phyloP scores from a whole-genome alignment of 2,797 vertebrate species.

The Catostomus latipinnis region DNA sequence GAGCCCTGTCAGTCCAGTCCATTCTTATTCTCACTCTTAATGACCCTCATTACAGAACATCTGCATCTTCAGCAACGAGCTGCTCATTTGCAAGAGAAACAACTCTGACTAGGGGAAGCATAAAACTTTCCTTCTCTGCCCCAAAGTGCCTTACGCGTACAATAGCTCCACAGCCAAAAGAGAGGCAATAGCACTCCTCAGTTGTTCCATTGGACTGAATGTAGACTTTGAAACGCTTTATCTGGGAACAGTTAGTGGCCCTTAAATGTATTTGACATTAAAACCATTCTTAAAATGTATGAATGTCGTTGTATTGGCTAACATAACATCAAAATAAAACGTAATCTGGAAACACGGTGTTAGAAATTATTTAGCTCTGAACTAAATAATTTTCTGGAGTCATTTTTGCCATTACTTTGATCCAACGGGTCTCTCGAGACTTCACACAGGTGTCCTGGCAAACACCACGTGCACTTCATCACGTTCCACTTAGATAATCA shows the following conservation, averaged over 20 bases:
- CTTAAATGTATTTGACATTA: not conserved
- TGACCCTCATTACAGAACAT: slow-evolving; percentile 76
- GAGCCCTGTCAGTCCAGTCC: slow-evolving; percentile 63
- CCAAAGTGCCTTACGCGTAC: not conserved
- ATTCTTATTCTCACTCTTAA: slow-evolving; percentile 79
- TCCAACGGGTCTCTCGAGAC: not conserved
- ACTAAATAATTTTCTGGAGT: not conserved
- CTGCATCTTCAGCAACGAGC: slow-evolving; percentile 63
- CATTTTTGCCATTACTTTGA: not conserved
- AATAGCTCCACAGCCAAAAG: slow-evolving; percentile 32
- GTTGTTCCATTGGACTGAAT: not conserved
- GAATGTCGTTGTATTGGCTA: slow-evolving; percentile 14
- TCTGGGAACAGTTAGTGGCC: not conserved
- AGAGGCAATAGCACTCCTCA: not conserved
- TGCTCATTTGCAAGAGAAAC: slow-evolving; percentile 62
- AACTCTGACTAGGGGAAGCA: slow-evolving; percentile 37
- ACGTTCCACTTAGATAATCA: too few relatives aligned
- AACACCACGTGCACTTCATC: not conserved
- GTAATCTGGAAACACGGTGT: not conserved
- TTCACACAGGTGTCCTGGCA: not conserved
- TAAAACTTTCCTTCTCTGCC: slow-evolving; percentile 54
- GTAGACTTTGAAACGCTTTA: not conserved
- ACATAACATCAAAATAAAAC: slow-evolving; percentile 3
- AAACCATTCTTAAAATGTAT: not conserved
- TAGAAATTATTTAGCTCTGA: not conserved